A percentile compares a stretch with the other conserved stretches of the same genome.
Conservation (phyloP, 30 jellyfish, hydroid and myxozoan species). For the Pelagia noctiluca region DNA sequence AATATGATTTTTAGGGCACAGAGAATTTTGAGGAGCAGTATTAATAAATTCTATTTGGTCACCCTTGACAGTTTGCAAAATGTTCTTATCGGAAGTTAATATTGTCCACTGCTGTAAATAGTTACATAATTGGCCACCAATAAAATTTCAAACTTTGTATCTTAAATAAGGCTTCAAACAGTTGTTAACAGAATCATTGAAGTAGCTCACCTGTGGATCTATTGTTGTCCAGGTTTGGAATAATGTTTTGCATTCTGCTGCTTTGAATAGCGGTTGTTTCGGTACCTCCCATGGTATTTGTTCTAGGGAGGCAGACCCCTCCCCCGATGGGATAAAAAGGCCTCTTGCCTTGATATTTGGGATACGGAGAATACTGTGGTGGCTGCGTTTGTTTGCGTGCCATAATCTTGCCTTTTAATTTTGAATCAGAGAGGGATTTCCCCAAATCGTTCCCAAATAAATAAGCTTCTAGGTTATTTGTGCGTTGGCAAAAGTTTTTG, state of each 20-base stretch:
- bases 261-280: too few species aligned
- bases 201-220: too few species aligned
- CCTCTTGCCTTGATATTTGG: background rate
- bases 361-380: background rate
- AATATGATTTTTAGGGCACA: background rate
- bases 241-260: too few species aligned
- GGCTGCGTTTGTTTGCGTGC: background rate
- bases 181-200: too few species aligned
- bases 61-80: conserved; percentile 2
- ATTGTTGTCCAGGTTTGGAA: too few species aligned
- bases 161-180: too few species aligned
- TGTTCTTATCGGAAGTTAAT: background rate
- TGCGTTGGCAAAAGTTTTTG: conserved; percentile 3
- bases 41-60: background rate
- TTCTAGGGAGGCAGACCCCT: too few species aligned
- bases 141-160: background rate
- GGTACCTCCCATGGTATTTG: too few species aligned
- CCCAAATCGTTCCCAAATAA: conserved; percentile 1
- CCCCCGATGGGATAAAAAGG: conserved; percentile 5
- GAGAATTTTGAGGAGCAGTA: conserved; percentile 1
- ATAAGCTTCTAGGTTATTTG: background rate
- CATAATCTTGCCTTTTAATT: background rate
- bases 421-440: conserved; percentile 5
- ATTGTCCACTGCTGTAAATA: background rate
- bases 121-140: background rate